These are phyloP conservation scores for Dryocosmus kuriphilus DNA, from an alignment of 2,888 invertebrate species.

Conservation along the genomic window DNA sequence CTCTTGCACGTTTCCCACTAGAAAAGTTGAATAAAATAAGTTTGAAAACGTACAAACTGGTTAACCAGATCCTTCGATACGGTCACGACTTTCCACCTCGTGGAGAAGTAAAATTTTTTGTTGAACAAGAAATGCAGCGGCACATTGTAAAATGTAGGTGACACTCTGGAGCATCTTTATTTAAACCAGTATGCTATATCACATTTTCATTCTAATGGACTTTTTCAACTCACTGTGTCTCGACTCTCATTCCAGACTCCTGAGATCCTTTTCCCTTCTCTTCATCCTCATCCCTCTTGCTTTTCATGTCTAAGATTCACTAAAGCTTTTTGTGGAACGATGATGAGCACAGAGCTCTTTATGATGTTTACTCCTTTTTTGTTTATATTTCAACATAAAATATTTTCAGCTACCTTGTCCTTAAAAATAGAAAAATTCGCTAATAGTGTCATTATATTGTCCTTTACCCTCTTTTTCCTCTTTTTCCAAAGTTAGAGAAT, in stretches of 20 bases:
- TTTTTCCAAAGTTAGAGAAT: too few relatives aligned
- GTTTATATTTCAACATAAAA: background rate
- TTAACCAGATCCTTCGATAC: constrained; percentile 40
- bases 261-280: constrained; percentile 12
- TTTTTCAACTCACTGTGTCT: constrained; percentile 61
- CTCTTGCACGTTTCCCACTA: constrained; percentile 50
- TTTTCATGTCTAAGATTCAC: constrained; percentile 12
- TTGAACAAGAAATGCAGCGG: constrained; percentile 13
- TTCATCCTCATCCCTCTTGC: constrained; percentile 5
- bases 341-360: constrained; percentile 29
- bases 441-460: background rate
- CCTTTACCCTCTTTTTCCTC: background rate
- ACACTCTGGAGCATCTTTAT: constrained; percentile 66
- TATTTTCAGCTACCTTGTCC: background rate
- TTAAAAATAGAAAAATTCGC: background rate
- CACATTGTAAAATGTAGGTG: constrained; percentile 33
- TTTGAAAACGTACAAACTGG: constrained; percentile 62
- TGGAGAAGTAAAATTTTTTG: constrained; percentile 26
- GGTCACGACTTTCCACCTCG: constrained; percentile 18
- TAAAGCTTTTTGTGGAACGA: constrained; percentile 21
- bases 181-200: constrained; percentile 67
- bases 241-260: constrained; percentile 24
- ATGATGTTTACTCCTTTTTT: constrained; percentile 16
- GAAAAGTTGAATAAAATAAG: constrained; percentile 74
- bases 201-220: constrained; percentile 75